Evolutionary conservation across 2,797 vertebrate genomes (phyloP), one percentile per base, ranked within the genome.

Genomic region (Hippoglossus hippoglossus): DNA sequence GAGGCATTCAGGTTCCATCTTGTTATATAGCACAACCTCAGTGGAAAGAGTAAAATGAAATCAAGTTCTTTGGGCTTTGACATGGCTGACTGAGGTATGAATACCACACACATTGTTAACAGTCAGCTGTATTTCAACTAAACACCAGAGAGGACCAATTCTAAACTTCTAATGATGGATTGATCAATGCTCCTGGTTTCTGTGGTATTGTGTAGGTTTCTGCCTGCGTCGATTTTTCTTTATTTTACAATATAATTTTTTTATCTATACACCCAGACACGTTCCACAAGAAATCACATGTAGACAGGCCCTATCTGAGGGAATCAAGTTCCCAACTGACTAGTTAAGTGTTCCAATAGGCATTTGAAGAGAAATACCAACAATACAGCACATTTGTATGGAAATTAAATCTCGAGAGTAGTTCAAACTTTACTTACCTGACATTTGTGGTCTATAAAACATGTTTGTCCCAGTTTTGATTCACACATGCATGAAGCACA

Each of bases 371-470:
- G 87, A 94, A 94, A 94, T 92, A 95, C 89, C 90, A 92, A 94
- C 93, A 77, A 91, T 93, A 94, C 94, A 90, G 92, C 93, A 94
- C 92, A 91, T 94, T 90, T 93, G 88, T 91, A 94, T 94, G 90
- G 92, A 95, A 94, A 94, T 93, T 86, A 93, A 85, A 92, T 93
- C 83, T 93, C 81, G 88, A 87, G 90, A 93, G 91, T 89, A 93
- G 89, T 89, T 94, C 90, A 91, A 92, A 91, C 89, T 93, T 93
- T 89, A 95, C 94, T 95, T 95, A 95, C 95, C 94, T 94, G 93
- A 94, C 92, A 91, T 92, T 94, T 94, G 93, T 94, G 89, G 92
- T 93, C 92, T 94, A 94, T 93, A 95, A 95, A 95, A 94, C 91
- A 90, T 91, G 87, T 93, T 90, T 89, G 89, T 94, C 92, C 92